These are phyloP conservation scores for Pangasius mekongensis DNA, from an alignment of 2,797 vertebrate genomes.

Conservation along the genomic window DNA sequence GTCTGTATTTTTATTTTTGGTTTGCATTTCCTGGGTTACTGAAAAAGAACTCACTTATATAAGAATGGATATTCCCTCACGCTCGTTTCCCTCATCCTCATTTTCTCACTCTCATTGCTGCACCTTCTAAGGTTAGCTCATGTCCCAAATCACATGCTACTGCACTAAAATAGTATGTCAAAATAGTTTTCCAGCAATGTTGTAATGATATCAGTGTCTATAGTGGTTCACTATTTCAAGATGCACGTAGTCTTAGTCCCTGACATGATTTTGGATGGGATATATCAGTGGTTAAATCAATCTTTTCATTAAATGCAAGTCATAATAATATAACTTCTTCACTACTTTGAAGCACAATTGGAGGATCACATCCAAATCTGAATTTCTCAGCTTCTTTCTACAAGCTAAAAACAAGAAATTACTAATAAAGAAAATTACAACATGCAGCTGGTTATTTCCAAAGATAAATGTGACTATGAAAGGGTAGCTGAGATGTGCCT, in stretches of 20 bases:
- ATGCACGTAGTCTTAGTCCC: not conserved
- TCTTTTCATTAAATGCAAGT: not conserved
- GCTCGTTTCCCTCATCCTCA: not conserved
- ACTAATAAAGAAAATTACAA: not conserved
- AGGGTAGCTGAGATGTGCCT: not conserved
- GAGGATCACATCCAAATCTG: not conserved
- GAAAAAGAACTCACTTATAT: slow-evolving; percentile 31
- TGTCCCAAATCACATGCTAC: not conserved
- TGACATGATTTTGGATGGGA: not conserved
- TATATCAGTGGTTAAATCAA: not conserved
- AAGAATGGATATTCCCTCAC: not conserved
- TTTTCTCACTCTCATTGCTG: not conserved
- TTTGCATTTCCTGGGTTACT: not conserved
- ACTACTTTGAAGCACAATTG: not conserved
- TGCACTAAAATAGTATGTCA: not conserved
- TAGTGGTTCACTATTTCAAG: not conserved
- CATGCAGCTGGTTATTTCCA: not conserved
- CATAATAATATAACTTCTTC: not conserved
- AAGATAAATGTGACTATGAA: not conserved
- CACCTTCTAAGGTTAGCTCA: not conserved
- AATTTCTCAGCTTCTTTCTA: not conserved
- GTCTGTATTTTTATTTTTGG: not conserved
- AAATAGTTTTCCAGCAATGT: not conserved
- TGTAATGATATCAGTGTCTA: not conserved
- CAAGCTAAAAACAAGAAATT: not conserved